Evolutionary conservation across 1,140 invertebrate species (phyloP), one percentile per base, ranked within the genome.

Genomic region (Zaprionus ghesquierei): DNA sequence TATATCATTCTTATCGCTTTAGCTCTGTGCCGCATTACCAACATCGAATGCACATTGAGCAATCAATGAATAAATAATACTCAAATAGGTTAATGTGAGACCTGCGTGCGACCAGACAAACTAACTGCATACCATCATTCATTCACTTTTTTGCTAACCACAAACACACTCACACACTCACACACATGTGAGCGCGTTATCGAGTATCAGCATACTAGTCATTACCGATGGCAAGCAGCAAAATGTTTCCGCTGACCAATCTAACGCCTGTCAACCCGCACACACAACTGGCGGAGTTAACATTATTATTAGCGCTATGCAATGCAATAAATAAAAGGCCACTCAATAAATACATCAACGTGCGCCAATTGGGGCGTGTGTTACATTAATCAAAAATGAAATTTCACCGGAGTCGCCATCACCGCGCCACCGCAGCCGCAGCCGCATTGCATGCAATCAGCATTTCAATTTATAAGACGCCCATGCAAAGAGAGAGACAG

Each of bases 301-400:
- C 70, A 79, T 41, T 51, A 59, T 66, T 68, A 79, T 75, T 75
- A 62, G 62, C 51, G 35, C n/a, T n/a, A 23, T 18, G 29, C 41
- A 46, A 23, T 50, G 69, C 74, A 22, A 77, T 81, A 81, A 81
- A 81, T 74, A 77, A 69, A 51, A 50, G 27, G 61, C 27, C 63
- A 29, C 46, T 35, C 69, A 65, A 81, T 81, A 81, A 81, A 81
- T 81, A 74, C 64, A 65, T 81, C 74, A 81, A 35, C 78, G 20
- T 25, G 33, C 46, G 66, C 79, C 77, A 77, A 54, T 58, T 66
- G 69, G 78, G 79, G 78, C 78, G 69, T 74, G 60, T 22, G 64
- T 64, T 65, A 65, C 79, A 77, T 81, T 77, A 81, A 81, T 81
- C 79, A 81, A 77, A 81, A 65, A n/a, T 46, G 64, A 75, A 69